These are phyloP conservation scores for Dendrolimus kikuchii DNA, from an alignment of 1,140 invertebrate genomes.

Conservation along the genomic window DNA sequence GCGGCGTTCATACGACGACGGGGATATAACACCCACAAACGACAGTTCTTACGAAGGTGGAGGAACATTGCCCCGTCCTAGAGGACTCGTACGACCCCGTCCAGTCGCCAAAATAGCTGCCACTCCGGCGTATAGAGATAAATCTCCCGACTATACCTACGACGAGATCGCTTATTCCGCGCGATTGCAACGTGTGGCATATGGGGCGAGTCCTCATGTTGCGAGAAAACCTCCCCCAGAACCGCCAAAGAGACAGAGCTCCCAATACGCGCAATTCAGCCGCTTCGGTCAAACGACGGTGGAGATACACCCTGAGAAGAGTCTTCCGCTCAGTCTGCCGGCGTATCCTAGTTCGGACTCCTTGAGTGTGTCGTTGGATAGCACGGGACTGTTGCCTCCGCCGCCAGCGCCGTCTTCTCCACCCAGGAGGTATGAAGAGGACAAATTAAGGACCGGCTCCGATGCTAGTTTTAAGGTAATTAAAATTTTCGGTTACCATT, in stretches of 20 bases:
- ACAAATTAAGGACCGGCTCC: constrained; percentile 83
- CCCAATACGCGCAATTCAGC: constrained; percentile 69
- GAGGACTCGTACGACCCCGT: constrained; percentile 84
- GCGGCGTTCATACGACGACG: constrained; percentile 90
- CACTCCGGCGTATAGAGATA: constrained; percentile 72
- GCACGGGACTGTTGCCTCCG: constrained; percentile 71
- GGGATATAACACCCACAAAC: constrained; percentile 91
- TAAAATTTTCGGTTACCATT: neutral
- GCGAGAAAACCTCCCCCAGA: constrained; percentile 86
- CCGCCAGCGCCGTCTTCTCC: constrained; percentile 74
- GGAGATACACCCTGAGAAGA: constrained; percentile 76
- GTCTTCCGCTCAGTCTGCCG: constrained; percentile 72
- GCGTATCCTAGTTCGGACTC: constrained; percentile 76
- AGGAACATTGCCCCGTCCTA: constrained; percentile 88
- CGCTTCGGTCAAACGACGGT: constrained; percentile 75
- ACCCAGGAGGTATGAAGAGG: constrained; percentile 75
- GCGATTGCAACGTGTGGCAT: constrained; percentile 56
- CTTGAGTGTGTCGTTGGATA: constrained; percentile 72
- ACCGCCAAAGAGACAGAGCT: constrained; percentile 85
- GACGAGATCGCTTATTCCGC: constrained; percentile 69
- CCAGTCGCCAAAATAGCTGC: constrained; percentile 90
- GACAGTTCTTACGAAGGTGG: constrained; percentile 83
- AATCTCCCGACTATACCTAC: constrained; percentile 70
- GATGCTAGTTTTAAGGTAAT: constrained; percentile 89
- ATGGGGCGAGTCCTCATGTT: constrained; percentile 75